phyloP scores from a whole-genome alignment of 1,140 invertebrate species.

The Sarcophaga peregrina region DNA sequence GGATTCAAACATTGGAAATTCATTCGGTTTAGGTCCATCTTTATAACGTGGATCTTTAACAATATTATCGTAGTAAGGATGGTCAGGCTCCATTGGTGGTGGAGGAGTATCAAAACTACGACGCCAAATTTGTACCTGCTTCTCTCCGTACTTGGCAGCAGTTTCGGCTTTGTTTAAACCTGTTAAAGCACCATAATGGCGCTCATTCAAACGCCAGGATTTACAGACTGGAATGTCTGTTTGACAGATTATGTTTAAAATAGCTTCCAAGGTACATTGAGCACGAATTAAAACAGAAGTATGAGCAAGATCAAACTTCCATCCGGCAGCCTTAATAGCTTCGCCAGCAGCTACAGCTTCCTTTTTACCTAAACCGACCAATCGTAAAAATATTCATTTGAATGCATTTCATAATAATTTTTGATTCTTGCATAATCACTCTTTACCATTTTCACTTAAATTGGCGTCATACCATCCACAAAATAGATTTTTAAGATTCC shows the following conservation, averaged over 20 bases:
- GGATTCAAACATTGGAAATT: constrained; percentile 94
- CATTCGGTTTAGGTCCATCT: constrained; percentile 78
- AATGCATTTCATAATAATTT: constrained; percentile 6
- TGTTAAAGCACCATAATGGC: constrained; percentile 94
- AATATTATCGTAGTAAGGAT: constrained; percentile 85
- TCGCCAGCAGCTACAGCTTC: constrained; percentile 88
- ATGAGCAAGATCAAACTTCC: constrained; percentile 89
- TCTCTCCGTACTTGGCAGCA: constrained; percentile 93
- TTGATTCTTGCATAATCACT: constrained; percentile 70
- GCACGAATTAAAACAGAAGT: constrained; percentile 92
- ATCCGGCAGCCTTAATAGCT: constrained; percentile 84
- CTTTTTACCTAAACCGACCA: constrained; percentile 73
- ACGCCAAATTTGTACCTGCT: constrained; percentile 93
- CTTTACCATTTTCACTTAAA: constrained; percentile 83
- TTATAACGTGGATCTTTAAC: constrained; percentile 84
- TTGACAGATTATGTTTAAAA: constrained; percentile 84
- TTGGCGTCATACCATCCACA: constrained; percentile 93
- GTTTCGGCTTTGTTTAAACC: constrained; percentile 96
- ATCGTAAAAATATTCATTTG: not conserved
- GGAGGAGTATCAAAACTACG: constrained; percentile 93
- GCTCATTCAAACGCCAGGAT: constrained; percentile 93
- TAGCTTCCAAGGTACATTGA: constrained; percentile 83
- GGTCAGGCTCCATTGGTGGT: constrained; percentile 86
- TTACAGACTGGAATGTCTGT: constrained; percentile 82
- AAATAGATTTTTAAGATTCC: constrained; percentile 94